A percentile compares a stretch with the other conserved stretches of the same genome.
Conservation (phyloP, 2,797 vertebrate species). For the Molossus molossus region DNA sequence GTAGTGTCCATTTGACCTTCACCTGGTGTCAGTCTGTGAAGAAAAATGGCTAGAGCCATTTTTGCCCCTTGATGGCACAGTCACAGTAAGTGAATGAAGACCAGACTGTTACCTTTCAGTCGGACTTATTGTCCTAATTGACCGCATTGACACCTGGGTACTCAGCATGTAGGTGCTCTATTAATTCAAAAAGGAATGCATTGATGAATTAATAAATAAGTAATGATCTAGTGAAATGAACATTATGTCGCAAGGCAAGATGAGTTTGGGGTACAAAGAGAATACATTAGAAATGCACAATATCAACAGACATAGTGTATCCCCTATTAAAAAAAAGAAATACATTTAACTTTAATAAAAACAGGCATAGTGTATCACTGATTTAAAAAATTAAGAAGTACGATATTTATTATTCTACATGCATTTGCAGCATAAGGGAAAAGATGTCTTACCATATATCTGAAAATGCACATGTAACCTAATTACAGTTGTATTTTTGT, state of each 20-base stretch:
- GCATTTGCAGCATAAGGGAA: not conserved
- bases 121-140: not conserved
- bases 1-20: not conserved
- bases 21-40: not conserved
- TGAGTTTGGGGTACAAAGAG: not conserved
- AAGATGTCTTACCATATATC: not conserved
- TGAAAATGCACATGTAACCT: not conserved
- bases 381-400: not conserved
- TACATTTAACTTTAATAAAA: not conserved
- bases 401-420: slow-evolving; percentile 19
- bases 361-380: not conserved
- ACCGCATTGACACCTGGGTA: not conserved
- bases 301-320: not conserved
- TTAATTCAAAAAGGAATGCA: not conserved
- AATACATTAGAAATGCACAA: not conserved
- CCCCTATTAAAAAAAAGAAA: not conserved
- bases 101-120: not conserved
- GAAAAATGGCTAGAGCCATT: not conserved
- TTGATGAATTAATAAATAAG: not conserved
- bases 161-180: not conserved
- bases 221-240: not conserved
- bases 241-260: not conserved
- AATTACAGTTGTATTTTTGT: not conserved
- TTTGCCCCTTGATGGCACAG: not conserved
- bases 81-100: not conserved